Evolutionary conservation across 2,797 vertebrate species (phyloP).

Genomic region (Acanthiza pusilla): DNA sequence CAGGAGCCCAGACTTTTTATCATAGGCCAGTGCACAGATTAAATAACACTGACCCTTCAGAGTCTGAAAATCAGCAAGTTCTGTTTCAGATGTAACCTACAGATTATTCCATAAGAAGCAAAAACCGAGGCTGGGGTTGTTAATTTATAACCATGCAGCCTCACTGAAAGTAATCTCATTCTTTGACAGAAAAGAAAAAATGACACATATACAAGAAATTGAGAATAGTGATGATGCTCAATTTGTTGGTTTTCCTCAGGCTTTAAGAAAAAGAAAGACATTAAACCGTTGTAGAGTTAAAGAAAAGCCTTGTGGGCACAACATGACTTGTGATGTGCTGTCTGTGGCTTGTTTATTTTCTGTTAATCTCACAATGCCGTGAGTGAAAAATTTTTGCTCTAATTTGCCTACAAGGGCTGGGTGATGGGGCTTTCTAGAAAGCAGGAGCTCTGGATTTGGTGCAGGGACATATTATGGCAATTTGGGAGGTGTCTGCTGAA

Average conservation of each 20-base stretch:
- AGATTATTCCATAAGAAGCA: not conserved
- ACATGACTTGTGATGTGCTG: not conserved
- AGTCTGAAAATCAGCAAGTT: not conserved
- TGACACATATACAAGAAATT: not conserved
- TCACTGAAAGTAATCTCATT: not conserved
- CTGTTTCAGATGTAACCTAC: not conserved
- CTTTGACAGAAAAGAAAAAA: rapidly evolving
- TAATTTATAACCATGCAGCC: not conserved
- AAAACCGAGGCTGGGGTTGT: not conserved
- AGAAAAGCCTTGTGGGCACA: conserved; percentile 13
- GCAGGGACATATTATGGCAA: not conserved
- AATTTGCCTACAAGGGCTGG: not conserved
- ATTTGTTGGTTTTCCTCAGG: not conserved
- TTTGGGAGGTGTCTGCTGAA: not conserved
- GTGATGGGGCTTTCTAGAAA: not conserved
- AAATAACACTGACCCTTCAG: not conserved
- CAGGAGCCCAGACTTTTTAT: not conserved
- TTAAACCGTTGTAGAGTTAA: not conserved
- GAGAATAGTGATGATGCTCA: not conserved
- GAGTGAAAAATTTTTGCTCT: not conserved
- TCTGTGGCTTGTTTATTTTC: not conserved
- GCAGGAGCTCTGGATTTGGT: not conserved
- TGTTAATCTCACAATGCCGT: not conserved
- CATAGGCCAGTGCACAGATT: rapidly evolving
- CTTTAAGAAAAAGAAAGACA: not conserved